Evolutionary conservation across 92 coral and sea anemone species (phyloP), one percentile per base, ranked within the genome.

Genomic region (Meandrina meandrites): DNA sequence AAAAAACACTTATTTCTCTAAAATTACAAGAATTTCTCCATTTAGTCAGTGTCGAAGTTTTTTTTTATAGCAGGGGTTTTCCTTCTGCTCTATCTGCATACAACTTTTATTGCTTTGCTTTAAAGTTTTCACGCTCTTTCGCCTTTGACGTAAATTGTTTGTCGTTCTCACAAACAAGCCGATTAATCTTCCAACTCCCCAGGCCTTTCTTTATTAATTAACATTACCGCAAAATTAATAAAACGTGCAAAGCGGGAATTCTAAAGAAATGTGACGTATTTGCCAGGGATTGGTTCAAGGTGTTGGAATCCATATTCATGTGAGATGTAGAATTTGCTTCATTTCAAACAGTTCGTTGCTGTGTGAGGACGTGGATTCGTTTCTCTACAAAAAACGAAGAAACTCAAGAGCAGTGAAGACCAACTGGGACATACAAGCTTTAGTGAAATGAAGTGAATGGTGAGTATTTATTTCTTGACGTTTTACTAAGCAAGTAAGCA

Each of bases 271-370:
- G 48, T 5, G 51, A 37, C 35, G 51, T 35, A 37, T 73, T 36
- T 21, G 3, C 17, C 48, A 37, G 51, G 14, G 48, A 37, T 73
- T 73, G 51, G 78, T 19, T 73, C 15, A 2, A 73, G 78, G 14
- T n/a, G n/a, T 73, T 34, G 78, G 35, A 35, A 73, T 73, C 53
- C 13, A 34, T 73, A 73, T 73, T 73, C 48, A 73, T 34, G 78
- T 18, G 28, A 73, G 27, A 36, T 37, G 47, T 24, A 73, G 28
- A 73, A 34, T 73, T 34, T 73, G 42, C 48, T 34, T 21, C 50
- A 17, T 73, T 34, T 73, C n/a, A 73, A 73, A 73, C 78, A 36
- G 15, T 73, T 73, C 78, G 15, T 73, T 35, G 48, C 6, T 4
- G 51, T 35, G 48, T 8, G 48, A 73, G 18, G 78, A 73, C 51